Conservation (phyloP, 2,113 vertebrate genomes). For the Mus pahari region DNA sequence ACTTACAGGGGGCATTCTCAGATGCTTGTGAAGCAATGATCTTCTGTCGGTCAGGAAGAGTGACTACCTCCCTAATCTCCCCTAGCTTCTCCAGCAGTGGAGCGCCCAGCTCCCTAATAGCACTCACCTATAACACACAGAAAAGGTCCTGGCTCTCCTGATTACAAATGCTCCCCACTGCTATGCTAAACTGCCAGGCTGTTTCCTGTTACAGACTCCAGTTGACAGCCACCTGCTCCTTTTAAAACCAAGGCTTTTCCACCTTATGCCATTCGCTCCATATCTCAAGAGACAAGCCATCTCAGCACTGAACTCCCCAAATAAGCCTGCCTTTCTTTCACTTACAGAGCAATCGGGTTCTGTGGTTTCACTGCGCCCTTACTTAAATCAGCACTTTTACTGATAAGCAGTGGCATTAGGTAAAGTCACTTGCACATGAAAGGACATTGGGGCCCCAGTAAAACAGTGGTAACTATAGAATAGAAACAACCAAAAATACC, state of each 20-base stretch:
- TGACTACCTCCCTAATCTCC: rapidly evolving
- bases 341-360: neutral
- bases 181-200: neutral
- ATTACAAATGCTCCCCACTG: no score
- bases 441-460: neutral
- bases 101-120: neutral
- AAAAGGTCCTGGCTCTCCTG: neutral
- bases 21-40: neutral
- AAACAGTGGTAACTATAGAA: neutral
- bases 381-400: neutral
- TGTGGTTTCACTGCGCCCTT: neutral
- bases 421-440: neutral
- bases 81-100: neutral
- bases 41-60: neutral
- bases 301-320: neutral
- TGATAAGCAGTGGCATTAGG: neutral
- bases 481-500: no score
- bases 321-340: neutral
- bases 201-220: neutral
- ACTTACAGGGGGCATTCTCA: neutral
- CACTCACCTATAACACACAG: neutral
- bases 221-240: neutral
- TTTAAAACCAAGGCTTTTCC: neutral
- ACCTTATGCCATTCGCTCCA: neutral
- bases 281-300: neutral